These are phyloP conservation scores for Panthera leo DNA, from an alignment of 2,113 vertebrate species.

Conservation along the genomic window DNA sequence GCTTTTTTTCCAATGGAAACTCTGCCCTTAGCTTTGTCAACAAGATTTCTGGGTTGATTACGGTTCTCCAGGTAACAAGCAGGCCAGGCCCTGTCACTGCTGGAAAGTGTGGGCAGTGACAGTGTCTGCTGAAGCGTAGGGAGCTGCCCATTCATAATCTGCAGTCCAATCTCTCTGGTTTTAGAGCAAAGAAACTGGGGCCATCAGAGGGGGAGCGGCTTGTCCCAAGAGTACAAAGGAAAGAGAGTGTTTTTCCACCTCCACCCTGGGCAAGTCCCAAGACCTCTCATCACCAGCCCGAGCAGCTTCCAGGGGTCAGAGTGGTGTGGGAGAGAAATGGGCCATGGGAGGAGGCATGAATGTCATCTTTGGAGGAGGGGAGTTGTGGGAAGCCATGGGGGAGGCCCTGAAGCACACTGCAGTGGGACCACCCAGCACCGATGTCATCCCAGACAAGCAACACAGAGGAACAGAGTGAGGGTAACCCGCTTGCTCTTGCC, in stretches of 20 bases:
- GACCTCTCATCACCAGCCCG: neutral
- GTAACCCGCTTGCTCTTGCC: neutral
- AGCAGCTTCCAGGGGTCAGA: neutral
- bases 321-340: neutral
- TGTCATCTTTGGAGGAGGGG: neutral
- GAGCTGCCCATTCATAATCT: neutral
- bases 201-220: neutral
- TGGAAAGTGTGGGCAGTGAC: neutral
- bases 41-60: slow-evolving; percentile 73
- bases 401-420: neutral
- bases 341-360: rapidly evolving
- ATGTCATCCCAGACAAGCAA: neutral
- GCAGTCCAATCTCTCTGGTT: neutral
- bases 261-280: neutral
- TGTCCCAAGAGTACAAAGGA: neutral
- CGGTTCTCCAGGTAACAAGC: slow-evolving; percentile 30
- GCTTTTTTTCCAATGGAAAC: slow-evolving; percentile 77
- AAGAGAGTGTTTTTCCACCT: neutral
- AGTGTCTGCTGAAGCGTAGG: neutral
- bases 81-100: neutral
- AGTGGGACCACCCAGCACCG: neutral
- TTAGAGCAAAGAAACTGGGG: neutral
- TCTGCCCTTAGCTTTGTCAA: slow-evolving; percentile 74
- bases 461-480: neutral
- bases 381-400: neutral